Conservation (phyloP, 2,113 vertebrate species). For the Gobiocypris rarus region DNA sequence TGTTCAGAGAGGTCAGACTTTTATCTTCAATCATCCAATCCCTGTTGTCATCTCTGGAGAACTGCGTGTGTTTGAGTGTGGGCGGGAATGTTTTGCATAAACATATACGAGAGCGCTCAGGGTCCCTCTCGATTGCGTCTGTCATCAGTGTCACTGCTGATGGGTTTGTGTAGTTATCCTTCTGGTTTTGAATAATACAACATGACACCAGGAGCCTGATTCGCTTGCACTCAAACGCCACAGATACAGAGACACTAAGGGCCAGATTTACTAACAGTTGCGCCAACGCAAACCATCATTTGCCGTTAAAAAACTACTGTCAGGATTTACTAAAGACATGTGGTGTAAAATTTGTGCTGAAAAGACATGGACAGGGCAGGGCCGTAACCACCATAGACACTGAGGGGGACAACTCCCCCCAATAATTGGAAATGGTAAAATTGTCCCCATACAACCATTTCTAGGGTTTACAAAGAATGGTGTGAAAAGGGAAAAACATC, state of each 20-base stretch:
- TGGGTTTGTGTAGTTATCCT: conserved; percentile 26
- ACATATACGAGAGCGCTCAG: conserved; percentile 12
- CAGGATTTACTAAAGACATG: too few species aligned
- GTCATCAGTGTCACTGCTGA: conserved; percentile 25
- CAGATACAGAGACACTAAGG: neutral
- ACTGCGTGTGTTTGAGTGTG: neutral
- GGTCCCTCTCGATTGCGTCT: neutral
- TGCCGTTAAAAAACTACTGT: too few species aligned
- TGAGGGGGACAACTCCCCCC: too few species aligned
- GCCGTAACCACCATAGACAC: too few species aligned
- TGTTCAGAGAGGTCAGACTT: conserved; percentile 29
- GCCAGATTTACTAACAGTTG: too few species aligned
- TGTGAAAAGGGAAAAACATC: too few species aligned
- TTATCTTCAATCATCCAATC: conserved; percentile 46
- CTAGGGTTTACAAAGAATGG: too few species aligned
- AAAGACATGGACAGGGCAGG: too few species aligned
- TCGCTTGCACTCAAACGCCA: neutral
- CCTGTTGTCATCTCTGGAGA: conserved; percentile 8
- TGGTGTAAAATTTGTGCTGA: too few species aligned
- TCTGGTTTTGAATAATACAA: conserved; percentile 4
- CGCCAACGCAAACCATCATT: too few species aligned
- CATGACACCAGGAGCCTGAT: neutral
- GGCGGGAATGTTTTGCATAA: conserved; percentile 28
- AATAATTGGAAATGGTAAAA: too few species aligned
- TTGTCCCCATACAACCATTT: too few species aligned